phyloP scores from a whole-genome alignment of 2,113 vertebrate genomes.

The Psophia crepitans region DNA sequence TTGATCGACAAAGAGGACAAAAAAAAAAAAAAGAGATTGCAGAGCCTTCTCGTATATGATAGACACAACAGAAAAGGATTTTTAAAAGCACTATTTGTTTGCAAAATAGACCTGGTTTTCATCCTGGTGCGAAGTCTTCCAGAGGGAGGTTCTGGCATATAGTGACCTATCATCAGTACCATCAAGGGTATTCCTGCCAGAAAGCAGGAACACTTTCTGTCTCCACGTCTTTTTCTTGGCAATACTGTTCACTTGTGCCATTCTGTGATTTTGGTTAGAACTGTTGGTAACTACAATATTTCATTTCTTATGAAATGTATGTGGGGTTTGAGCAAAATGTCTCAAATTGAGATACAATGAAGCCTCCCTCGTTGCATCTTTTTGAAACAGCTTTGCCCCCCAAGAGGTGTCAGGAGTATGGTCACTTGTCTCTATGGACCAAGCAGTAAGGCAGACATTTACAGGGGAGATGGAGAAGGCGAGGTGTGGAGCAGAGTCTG shows the following conservation, averaged over 20 bases:
- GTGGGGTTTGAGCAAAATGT: not conserved
- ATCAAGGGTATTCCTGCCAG: not conserved
- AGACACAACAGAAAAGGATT: not conserved
- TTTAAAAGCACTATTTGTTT: not conserved
- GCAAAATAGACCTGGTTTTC: not conserved
- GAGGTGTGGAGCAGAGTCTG: not conserved
- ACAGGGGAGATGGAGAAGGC: not conserved
- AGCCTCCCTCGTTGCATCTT: not conserved
- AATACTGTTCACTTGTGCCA: not conserved
- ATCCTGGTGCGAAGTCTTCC: not conserved
- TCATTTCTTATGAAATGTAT: not conserved
- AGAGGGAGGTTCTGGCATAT: not conserved
- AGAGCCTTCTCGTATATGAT: not conserved
- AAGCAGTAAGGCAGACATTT: not conserved
- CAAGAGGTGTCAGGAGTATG: not conserved
- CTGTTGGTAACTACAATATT: not conserved
- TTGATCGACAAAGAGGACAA: fast-evolving
- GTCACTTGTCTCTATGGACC: fast-evolving
- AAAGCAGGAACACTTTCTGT: not conserved
- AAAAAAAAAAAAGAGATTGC: not conserved
- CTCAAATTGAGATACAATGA: not conserved
- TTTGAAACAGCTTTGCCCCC: not conserved
- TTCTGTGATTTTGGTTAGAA: constrained; percentile 1
- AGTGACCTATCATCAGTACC: not conserved
- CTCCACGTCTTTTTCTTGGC: not conserved